Base-by-base conservation (phyloP, 2,888 invertebrate species). In the Phalangium opilio region DNA sequence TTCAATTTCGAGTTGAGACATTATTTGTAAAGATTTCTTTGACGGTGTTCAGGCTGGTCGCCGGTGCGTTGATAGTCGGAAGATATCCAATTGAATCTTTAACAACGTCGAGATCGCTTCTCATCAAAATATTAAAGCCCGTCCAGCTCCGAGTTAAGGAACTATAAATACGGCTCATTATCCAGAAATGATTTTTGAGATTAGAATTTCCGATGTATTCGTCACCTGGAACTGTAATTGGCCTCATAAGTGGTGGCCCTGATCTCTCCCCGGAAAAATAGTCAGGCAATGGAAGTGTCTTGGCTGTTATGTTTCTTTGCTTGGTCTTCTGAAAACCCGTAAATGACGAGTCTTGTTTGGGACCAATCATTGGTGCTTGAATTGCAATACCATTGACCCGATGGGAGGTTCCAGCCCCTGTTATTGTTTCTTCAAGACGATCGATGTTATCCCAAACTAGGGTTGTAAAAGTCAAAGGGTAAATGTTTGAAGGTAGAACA, bases 111-210 rank as follows among this genome's bases (percentile, higher is more conserved):
- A 48, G 39, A 10, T 34, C 14, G 38, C 52, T 40, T 15, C 47
- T 32, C 38, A 38, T 52, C 21, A 35, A 14, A 32, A 51, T 51
- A 34, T 48, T 51, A 41, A 51, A 51, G n/a, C 51, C 44, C 3
- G 51, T 50, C 52, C 48, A 52, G 19, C 39, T 58, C 38, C 41
- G 35, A 11, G 36, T 33, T n/a, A 27, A 40, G 20, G 50, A 46
- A 32, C 48, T 44, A 34, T 43, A 39, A 49, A 18, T 17, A 27
- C 18, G 21, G 12, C 3, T 34, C n/a, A 34, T 3, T n/a, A 34
- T 34, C 35, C 35, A 34, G 12, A 34, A 14, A 34, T n/a, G 35
- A 34, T 3, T 34, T 34, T 34, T 34, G 35, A n/a, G 35, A 34
- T 34, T n/a, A n/a, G 2, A n/a, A n/a, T 14, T 3, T 34, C n/a